These are phyloP conservation scores for Tethea ocularis DNA, from an alignment of 2,888 invertebrate genomes.

Conservation along the genomic window DNA sequence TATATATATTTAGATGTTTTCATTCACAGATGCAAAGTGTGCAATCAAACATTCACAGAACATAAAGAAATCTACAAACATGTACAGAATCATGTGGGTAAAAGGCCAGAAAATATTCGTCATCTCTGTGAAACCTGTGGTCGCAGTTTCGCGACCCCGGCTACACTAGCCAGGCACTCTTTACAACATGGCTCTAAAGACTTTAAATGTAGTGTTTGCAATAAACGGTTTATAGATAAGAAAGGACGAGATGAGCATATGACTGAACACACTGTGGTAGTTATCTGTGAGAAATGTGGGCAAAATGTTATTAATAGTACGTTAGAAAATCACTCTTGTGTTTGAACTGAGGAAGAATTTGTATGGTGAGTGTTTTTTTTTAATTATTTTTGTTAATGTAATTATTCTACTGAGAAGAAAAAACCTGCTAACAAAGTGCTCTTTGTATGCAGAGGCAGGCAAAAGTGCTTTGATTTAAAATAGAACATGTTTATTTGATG, in stretches of 20 bases:
- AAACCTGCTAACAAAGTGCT: no score
- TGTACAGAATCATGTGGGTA: slow-evolving; percentile 77
- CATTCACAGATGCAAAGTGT: slow-evolving; percentile 82
- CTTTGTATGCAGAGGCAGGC: no score
- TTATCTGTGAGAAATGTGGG: slow-evolving; percentile 75
- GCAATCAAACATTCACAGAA: slow-evolving; percentile 80
- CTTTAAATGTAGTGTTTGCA: slow-evolving; percentile 54
- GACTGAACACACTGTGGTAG: slow-evolving; percentile 52
- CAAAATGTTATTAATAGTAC: slow-evolving; percentile 50
- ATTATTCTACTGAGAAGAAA: no score
- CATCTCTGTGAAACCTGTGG: slow-evolving; percentile 78
- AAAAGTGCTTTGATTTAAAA: no score
- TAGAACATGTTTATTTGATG: no score
- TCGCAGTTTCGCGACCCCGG: slow-evolving; percentile 61
- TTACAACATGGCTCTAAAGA: slow-evolving; percentile 45
- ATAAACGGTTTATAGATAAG: slow-evolving; percentile 44
- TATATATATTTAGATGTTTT: no score
- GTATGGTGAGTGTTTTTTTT: neutral
- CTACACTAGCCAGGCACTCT: slow-evolving; percentile 60
- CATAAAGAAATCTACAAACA: slow-evolving; percentile 84
- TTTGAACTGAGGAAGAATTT: slow-evolving; percentile 18
- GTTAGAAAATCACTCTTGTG: slow-evolving; percentile 53
- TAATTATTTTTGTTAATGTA: no score
- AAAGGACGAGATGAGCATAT: slow-evolving; percentile 52
- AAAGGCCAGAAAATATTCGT: slow-evolving; percentile 38